These are phyloP conservation scores for Cantharis nigra DNA, from an alignment of 2,888 invertebrate genomes.

Conservation along the genomic window DNA sequence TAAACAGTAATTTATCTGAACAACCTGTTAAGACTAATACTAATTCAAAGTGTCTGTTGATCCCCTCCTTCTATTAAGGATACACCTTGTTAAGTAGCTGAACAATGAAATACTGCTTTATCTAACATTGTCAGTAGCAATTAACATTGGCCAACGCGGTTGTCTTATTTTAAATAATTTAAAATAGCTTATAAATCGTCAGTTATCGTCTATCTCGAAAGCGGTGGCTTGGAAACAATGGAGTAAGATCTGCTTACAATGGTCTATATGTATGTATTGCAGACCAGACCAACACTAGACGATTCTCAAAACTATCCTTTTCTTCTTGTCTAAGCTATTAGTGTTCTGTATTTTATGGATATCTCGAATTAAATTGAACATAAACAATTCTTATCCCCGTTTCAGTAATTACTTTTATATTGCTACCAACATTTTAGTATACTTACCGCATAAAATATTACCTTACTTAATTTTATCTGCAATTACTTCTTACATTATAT, in stretches of 20 bases:
- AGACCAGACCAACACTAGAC: slow-evolving; percentile 36
- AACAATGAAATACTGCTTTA: slow-evolving; percentile 36
- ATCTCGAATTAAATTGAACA: slow-evolving; percentile 15
- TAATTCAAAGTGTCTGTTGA: slow-evolving; percentile 34
- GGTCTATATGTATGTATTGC: slow-evolving; percentile 38
- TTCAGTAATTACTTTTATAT: slow-evolving; percentile 9
- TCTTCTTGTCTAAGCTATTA: slow-evolving; percentile 13
- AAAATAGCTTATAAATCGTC: slow-evolving; percentile 47
- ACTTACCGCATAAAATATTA: background rate
- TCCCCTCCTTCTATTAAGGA: slow-evolving; percentile 43
- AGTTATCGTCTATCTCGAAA: slow-evolving; percentile 44
- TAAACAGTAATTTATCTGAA: slow-evolving; percentile 32
- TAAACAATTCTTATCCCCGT: slow-evolving; percentile 18
- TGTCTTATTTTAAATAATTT: slow-evolving; percentile 46
- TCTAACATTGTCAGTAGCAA: slow-evolving; percentile 41
- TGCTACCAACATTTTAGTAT: background rate
- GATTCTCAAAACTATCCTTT: slow-evolving; percentile 19
- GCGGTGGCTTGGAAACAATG: slow-evolving; percentile 45
- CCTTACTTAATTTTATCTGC: background rate
- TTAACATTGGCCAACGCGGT: slow-evolving; percentile 41
- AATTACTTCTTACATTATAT: background rate
- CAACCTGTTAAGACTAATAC: slow-evolving; percentile 37
- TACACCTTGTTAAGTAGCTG: slow-evolving; percentile 36
- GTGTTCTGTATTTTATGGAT: slow-evolving; percentile 15
- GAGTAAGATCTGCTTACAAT: slow-evolving; percentile 48